Conservation (phyloP, 2,113 vertebrate genomes). For the Nyctereutes procyonoides region DNA sequence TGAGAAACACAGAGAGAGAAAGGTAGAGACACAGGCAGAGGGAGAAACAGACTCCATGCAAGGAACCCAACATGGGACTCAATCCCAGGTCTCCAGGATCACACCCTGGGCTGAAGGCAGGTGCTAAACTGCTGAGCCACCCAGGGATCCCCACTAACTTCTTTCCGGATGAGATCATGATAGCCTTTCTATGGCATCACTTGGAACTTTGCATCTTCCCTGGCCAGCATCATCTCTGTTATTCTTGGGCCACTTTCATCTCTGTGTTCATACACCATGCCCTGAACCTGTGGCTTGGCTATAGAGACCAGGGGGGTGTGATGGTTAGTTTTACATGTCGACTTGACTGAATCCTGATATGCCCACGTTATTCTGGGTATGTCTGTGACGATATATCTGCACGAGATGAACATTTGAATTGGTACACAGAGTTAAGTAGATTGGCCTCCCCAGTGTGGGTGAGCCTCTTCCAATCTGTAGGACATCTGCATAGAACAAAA, state of each 20-base stretch:
- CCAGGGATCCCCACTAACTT: background rate
- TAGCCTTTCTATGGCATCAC: background rate
- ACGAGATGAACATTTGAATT: background rate
- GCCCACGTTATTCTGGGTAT: background rate
- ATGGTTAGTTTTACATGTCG: background rate
- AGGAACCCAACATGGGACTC: too few relatives aligned
- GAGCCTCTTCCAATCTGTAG: background rate
- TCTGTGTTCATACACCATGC: accelerated
- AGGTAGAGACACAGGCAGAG: too few relatives aligned
- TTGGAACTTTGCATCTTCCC: background rate
- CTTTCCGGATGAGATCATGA: background rate
- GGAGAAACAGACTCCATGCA: too few relatives aligned
- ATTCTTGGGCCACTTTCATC: background rate
- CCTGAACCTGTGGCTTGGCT: background rate
- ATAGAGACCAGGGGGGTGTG: background rate
- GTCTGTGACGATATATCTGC: background rate
- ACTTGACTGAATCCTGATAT: too few relatives aligned
- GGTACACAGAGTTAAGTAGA: background rate
- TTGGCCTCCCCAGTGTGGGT: background rate
- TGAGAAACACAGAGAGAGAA: too few relatives aligned
- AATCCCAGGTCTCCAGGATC: too few relatives aligned
- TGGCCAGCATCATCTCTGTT: background rate
- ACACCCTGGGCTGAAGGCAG: too few relatives aligned
- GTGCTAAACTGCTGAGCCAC: too few relatives aligned
- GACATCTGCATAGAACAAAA: background rate